Percentiles rank a stretch among this genome's conserved stretches.
Conservation (phyloP, 2,113 vertebrate genomes). For the Aphyosemion australe region DNA sequence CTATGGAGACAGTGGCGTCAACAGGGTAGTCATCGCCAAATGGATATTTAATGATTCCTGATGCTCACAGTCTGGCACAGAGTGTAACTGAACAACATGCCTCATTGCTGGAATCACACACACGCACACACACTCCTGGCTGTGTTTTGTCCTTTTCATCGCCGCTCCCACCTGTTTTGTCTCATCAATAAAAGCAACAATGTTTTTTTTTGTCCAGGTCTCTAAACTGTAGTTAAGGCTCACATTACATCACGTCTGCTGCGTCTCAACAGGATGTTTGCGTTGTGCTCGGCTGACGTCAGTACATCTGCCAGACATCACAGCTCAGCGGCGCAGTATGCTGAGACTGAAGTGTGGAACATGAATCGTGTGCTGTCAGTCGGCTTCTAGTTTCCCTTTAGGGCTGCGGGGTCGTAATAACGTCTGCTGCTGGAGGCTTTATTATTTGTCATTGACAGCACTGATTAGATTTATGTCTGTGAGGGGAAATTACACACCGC, state of each 20-base stretch:
- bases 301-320: conserved; percentile 42
- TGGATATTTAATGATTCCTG: conserved; percentile 60
- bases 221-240: conserved; percentile 35
- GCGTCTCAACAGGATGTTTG: conserved; percentile 49
- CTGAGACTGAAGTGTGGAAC: conserved; percentile 11
- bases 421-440: conserved; percentile 7
- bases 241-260: conserved; percentile 52
- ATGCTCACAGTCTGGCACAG: conserved; percentile 51
- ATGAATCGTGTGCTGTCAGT: conserved; percentile 34
- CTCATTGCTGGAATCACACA: conserved; percentile 14
- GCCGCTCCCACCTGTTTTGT: background rate
- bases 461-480: conserved; percentile 5
- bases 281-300: conserved; percentile 49
- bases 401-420: background rate
- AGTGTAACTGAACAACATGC: conserved; percentile 49
- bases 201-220: conserved; percentile 31
- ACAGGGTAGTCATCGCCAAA: conserved; percentile 11
- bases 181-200: conserved; percentile 32
- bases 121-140: conserved; percentile 14
- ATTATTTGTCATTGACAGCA: conserved; percentile 4
- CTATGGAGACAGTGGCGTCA: conserved; percentile 58
- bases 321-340: conserved; percentile 22
- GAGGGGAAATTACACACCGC: background rate
- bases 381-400: background rate
- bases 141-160: conserved; percentile 19